Conservation (phyloP, 1,140 invertebrate genomes). For the Rhizoglyphus robini region DNA sequence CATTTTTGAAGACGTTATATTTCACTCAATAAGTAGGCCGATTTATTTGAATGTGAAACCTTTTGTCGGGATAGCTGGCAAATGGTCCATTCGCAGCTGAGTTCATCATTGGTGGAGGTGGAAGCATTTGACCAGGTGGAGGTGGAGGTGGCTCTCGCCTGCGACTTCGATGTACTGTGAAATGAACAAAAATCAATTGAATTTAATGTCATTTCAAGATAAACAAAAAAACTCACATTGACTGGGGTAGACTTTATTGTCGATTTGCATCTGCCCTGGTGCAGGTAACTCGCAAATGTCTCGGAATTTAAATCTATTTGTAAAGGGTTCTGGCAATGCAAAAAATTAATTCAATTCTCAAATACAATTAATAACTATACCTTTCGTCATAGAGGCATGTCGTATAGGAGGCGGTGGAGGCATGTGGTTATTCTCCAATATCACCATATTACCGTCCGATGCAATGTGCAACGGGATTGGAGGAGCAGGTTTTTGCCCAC, state of each 20-base stretch:
- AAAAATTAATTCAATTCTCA: not conserved
- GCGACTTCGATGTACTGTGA: not conserved
- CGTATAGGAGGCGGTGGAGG: conserved; percentile 6
- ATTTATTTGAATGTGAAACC: not conserved
- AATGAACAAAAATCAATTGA: not conserved
- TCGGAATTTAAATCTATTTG: not conserved
- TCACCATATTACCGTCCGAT: not conserved
- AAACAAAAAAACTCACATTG: not conserved
- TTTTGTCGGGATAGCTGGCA: not conserved
- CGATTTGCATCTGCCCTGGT: not conserved
- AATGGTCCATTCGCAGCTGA: not conserved
- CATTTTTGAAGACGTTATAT: no score
- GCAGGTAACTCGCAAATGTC: conserved; percentile 10
- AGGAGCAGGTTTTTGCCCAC: not conserved
- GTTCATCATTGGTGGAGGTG: not conserved
- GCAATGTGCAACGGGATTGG: not conserved
- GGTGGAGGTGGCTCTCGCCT: conserved; percentile 14
- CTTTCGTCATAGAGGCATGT: conserved; percentile 10
- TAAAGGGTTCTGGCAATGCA: not conserved
- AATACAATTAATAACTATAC: not conserved
- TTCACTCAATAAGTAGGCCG: no score
- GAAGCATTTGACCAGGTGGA: not conserved
- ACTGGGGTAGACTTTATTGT: conserved; percentile 10
- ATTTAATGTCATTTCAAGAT: no score
- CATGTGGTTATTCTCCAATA: not conserved